Conservation (phyloP, 2,113 vertebrate species). For the Hemiscyllium ocellatum region DNA sequence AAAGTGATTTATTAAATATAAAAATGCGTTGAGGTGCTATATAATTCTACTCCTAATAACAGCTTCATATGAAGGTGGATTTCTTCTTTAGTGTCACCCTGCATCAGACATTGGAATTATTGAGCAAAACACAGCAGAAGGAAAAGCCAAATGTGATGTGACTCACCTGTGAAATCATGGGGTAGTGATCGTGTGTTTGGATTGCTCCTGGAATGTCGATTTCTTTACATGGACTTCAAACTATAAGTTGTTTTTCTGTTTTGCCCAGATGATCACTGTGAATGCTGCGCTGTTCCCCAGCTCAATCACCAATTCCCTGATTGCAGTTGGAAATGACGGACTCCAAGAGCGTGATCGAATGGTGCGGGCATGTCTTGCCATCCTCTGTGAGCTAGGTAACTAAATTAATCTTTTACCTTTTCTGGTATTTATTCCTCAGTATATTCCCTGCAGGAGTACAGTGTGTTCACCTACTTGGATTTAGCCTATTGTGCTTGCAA, state of each 20-base stretch:
- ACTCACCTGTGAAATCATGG: background rate
- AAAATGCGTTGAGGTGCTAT: background rate
- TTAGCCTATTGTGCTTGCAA: background rate
- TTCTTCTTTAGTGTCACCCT: too few relatives aligned
- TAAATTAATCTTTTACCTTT: background rate
- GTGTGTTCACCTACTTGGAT: background rate
- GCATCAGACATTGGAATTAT: background rate
- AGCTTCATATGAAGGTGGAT: background rate
- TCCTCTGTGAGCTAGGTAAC: conserved; percentile 92
- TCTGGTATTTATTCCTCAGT: background rate
- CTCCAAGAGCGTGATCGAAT: conserved; percentile 94
- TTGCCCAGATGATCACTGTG: conserved; percentile 89
- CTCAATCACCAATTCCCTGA: conserved; percentile 90
- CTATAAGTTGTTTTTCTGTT: background rate
- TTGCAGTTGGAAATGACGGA: conserved; percentile 93
- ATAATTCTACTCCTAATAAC: background rate
- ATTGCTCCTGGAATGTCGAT: background rate
- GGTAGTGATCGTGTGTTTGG: background rate
- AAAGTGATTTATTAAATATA: background rate
- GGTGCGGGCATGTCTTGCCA: conserved; percentile 95
- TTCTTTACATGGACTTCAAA: background rate
- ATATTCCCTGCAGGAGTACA: background rate
- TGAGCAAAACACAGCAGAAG: background rate
- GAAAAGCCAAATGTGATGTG: background rate
- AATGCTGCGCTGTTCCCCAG: conserved; percentile 93